These are phyloP conservation scores for Prenolepis imparis DNA, from an alignment of 2,888 invertebrate genomes.

Conservation along the genomic window DNA sequence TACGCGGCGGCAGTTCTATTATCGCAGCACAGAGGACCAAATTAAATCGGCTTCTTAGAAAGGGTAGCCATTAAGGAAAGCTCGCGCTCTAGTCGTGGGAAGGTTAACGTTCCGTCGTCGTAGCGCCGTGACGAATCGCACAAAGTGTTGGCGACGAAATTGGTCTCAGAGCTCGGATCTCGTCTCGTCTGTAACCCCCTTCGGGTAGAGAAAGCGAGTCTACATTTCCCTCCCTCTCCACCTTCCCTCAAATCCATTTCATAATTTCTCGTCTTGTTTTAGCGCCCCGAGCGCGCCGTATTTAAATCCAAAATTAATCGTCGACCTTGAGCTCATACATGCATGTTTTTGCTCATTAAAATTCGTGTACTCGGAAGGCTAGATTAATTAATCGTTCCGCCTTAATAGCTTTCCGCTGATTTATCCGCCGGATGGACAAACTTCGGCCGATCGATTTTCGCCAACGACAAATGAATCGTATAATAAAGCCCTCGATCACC, in stretches of 20 bases:
- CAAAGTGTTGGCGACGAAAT: conserved; percentile 79
- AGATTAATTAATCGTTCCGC: conserved; percentile 53
- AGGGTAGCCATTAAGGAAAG: conserved; percentile 68
- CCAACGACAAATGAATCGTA: conserved; percentile 48
- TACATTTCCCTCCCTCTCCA: conserved; percentile 17
- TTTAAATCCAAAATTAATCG: conserved; percentile 46
- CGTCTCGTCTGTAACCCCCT: conserved; percentile 58
- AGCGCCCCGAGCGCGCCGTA: conserved; percentile 29
- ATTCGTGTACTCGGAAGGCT: conserved; percentile 27
- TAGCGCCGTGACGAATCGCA: conserved; percentile 77
- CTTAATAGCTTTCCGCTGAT: conserved; percentile 35
- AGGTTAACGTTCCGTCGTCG: conserved; percentile 71
- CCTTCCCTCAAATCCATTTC: conserved; percentile 13
- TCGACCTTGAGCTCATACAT: conserved; percentile 40
- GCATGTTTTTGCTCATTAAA: conserved; percentile 43
- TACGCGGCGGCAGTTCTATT: conserved; percentile 49
- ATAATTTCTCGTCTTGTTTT: conserved; percentile 44
- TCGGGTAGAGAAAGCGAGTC: conserved; percentile 30
- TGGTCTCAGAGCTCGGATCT: conserved; percentile 72
- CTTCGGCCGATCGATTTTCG: conserved; percentile 29
- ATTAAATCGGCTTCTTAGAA: conserved; percentile 72
- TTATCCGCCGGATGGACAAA: conserved; percentile 31
- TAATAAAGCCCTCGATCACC: conserved; percentile 50
- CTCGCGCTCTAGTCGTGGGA: conserved; percentile 69
- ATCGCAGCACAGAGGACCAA: conserved; percentile 54